Conservation (phyloP, 1,140 invertebrate species). For the Apis dorsata region DNA sequence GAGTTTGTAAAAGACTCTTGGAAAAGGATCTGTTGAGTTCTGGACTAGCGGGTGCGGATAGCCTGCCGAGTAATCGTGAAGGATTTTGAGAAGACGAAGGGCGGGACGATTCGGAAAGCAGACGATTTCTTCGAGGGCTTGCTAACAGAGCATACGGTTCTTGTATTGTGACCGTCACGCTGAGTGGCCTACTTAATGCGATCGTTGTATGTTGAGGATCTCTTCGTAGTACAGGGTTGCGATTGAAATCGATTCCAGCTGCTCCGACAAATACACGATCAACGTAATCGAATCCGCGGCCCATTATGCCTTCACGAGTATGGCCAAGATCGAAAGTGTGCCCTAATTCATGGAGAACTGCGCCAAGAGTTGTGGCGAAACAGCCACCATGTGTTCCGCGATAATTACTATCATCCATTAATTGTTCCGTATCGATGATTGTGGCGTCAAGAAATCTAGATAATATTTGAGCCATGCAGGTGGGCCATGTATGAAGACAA, state of each 20-base stretch:
- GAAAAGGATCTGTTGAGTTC: slow-evolving; percentile 76
- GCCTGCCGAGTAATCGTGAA: slow-evolving; percentile 62
- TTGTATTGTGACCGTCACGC: slow-evolving; percentile 77
- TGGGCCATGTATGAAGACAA: slow-evolving; percentile 95
- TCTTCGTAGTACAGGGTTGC: slow-evolving; percentile 71
- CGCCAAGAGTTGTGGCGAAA: slow-evolving; percentile 94
- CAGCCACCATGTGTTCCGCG: slow-evolving; percentile 92
- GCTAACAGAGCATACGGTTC: slow-evolving; percentile 47
- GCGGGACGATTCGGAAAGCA: slow-evolving; percentile 75
- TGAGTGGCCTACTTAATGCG: slow-evolving; percentile 74
- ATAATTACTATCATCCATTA: slow-evolving; percentile 95
- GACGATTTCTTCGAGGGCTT: slow-evolving; percentile 70
- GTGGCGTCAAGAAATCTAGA: slow-evolving; percentile 82
- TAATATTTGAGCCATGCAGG: slow-evolving; percentile 83
- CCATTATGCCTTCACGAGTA: slow-evolving; percentile 95
- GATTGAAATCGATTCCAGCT: slow-evolving; percentile 74
- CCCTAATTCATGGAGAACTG: slow-evolving; percentile 96
- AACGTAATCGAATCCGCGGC: slow-evolving; percentile 94
- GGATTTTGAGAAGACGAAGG: slow-evolving; percentile 52
- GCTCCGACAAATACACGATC: slow-evolving; percentile 86
- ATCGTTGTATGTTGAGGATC: slow-evolving; percentile 78
- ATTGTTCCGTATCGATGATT: slow-evolving; percentile 84
- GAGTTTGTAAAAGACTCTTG: slow-evolving; percentile 62
- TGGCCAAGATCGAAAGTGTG: slow-evolving; percentile 97
- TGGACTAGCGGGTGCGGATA: slow-evolving; percentile 77